Evolutionary conservation across 2,888 invertebrate species (phyloP), one percentile per base, ranked within the genome.

Genomic region (Brachylomia viminalis): DNA sequence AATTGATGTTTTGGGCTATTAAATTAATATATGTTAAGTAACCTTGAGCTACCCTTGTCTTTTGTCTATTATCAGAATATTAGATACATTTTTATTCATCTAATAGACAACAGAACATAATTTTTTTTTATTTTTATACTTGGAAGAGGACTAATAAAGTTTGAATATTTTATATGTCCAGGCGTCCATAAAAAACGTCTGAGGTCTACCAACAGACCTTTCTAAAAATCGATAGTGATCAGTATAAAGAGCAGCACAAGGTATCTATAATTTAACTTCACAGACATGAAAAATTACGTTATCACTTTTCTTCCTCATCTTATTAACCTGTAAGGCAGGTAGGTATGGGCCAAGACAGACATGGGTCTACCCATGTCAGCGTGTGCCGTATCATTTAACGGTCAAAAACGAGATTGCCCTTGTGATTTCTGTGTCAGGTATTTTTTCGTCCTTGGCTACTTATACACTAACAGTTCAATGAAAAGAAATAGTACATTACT

Each of bases 31-130:
- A n/a, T n/a, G n/a, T 54, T 61, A 8, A 1, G 8, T 45, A 47
- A 33, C 47, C 79, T 73, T 79, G 80, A 79, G 74, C 80, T 80
- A 67, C 23, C 54, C 49, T 67, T 33, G 6, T 54, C 3, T 38
- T 42, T 42, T n/a, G 6, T 42, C 0, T 59, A 30, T 59, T 20
- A 30, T 52, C 23, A 38, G 7, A 38, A 49, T 49, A 49, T 17
- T 47, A 17, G 6, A 17, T 17, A 6, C 0, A 45, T 45, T 15
- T 45, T 4, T 45, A 15, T 15, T 45, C 15, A 45, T 45, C 45
- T 45, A 45, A 45, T 45, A 45, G 13, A 45, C 3, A 33, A 33
- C 20, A 33, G 11, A 11, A 33, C 6, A 47, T 33, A 33, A 2
- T 3, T 3, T 47, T 47, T 47, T 47, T 47, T 3, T 3, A 17